Percentiles rank a stretch among this genome's conserved stretches.
Evolutionary conservation across 2,797 vertebrate genomes (phyloP).

Genomic region (Neosilurus hyrtlii): DNA sequence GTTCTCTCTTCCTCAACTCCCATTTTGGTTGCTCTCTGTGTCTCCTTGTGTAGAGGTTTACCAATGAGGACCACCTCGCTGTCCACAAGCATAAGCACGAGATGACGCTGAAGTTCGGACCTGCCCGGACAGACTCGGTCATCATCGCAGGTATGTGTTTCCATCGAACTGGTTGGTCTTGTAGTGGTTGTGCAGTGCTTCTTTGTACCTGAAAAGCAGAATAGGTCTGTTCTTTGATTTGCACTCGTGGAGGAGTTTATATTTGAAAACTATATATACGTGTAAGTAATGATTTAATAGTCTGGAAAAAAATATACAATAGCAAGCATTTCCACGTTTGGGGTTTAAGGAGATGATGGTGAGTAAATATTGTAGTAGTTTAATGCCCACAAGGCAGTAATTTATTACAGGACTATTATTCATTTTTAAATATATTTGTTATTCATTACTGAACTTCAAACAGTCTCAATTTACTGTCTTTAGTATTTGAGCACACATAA

Average conservation of each 20-base stretch:
- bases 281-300: background rate
- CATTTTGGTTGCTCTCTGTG: conserved; percentile 18
- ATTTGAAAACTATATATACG: background rate
- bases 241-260: background rate
- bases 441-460: background rate
- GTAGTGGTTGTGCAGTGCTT: background rate
- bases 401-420: too few species aligned
- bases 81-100: conserved; percentile 99
- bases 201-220: background rate
- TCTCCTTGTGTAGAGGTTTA: conserved; percentile 85
- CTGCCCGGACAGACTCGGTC: conserved; percentile 78
- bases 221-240: background rate
- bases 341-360: background rate
- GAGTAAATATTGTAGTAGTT: too few species aligned
- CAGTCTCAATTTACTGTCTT: background rate
- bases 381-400: background rate
- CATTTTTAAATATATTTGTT: too few species aligned
- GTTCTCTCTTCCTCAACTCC: conserved; percentile 28
- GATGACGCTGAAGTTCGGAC: conserved; percentile 98
- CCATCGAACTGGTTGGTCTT: background rate
- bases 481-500: too few species aligned
- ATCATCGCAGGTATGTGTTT: conserved; percentile 71
- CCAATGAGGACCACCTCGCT: conserved; percentile 97
- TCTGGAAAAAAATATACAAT: background rate
- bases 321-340: background rate